Percentiles rank a stretch among this genome's conserved stretches.
Conservation (phyloP, 2,797 vertebrate species). For the Artibeus jamaicensis region DNA sequence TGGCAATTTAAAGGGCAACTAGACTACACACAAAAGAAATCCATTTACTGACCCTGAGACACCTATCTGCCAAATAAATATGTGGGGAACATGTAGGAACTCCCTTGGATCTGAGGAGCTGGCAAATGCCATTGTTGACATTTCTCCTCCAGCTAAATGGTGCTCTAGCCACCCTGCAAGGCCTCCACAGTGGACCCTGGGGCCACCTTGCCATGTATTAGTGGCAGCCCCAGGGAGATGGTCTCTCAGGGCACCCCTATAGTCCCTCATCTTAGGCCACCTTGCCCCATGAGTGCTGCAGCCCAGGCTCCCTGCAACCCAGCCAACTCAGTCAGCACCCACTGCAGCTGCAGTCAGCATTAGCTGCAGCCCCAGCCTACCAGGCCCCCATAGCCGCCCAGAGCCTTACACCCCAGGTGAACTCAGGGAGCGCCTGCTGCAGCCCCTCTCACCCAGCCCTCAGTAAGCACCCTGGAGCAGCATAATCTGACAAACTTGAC, state of each 20-base stretch:
- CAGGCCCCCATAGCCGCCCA: background rate
- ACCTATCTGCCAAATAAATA: background rate
- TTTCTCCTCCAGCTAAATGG: background rate
- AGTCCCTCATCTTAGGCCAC: background rate
- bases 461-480: too few species aligned
- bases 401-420: background rate
- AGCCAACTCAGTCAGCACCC: background rate
- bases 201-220: background rate
- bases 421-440: background rate
- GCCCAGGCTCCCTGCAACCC: background rate
- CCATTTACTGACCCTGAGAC: background rate
- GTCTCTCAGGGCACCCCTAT: background rate
- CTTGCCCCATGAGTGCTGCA: too few species aligned
- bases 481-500: too few species aligned
- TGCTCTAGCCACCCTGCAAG: background rate
- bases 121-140: background rate
- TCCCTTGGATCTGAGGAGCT: background rate
- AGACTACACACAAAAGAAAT: background rate
- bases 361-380: background rate
- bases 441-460: too few species aligned
- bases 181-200: background rate
- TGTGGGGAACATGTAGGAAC: background rate
- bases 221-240: background rate
- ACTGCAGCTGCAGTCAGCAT: background rate
- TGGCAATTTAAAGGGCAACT: background rate